These are phyloP conservation scores for Darevskia mixta DNA, from an alignment of 2,797 vertebrate species.

Conservation along the genomic window DNA sequence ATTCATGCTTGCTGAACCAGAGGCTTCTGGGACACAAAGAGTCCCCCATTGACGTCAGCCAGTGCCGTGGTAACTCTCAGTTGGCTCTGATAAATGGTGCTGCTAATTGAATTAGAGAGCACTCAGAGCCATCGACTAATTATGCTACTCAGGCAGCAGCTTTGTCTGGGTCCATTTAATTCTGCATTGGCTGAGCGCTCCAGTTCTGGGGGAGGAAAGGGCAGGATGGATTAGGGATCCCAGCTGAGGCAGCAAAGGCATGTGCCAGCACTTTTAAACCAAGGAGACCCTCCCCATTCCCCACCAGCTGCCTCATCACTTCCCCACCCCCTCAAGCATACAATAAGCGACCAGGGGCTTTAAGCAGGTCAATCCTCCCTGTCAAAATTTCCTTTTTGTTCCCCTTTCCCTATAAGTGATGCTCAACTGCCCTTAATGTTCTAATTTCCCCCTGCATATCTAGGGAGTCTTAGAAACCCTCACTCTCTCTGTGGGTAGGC, in stretches of 20 bases:
- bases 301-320: neutral
- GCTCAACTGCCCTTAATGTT: neutral
- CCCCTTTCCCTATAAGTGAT: neutral
- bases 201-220: constrained; percentile 57
- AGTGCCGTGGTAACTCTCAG: constrained; percentile 73
- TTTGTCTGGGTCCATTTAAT: constrained; percentile 78
- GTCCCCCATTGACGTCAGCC: constrained; percentile 75
- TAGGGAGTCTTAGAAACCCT: neutral
- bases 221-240: constrained; percentile 63
- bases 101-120: constrained; percentile 81
- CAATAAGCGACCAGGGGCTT: neutral
- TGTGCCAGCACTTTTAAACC: neutral
- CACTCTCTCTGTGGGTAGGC: too few relatives aligned
- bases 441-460: neutral
- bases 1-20: constrained; percentile 62
- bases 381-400: neutral
- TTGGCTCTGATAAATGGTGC: constrained; percentile 73
- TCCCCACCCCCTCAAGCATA: neutral
- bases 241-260: constrained; percentile 31
- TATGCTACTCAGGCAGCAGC: constrained; percentile 72
- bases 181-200: constrained; percentile 71
- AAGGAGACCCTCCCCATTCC: neutral
- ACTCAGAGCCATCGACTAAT: constrained; percentile 77
- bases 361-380: neutral
- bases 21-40: constrained; percentile 65